phyloP scores from a whole-genome alignment of 2,113 vertebrate genomes.

The Xenopus laevis region DNA sequence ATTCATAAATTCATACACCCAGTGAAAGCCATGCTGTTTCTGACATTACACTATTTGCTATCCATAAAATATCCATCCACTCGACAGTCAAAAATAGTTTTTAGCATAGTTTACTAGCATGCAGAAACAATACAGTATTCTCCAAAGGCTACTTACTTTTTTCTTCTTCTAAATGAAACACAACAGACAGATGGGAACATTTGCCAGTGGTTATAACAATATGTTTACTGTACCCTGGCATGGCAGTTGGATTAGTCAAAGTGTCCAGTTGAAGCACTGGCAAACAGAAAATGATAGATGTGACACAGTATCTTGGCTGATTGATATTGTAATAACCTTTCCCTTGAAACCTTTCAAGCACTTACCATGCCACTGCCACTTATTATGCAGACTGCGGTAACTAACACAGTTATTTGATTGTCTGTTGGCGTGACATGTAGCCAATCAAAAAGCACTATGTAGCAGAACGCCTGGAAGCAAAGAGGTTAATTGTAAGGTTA shows the following conservation, averaged over 20 bases:
- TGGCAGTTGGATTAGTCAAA: constrained; percentile 27
- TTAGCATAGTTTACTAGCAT: not conserved
- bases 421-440: not conserved
- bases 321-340: constrained; percentile 37
- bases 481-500: constrained; percentile 44
- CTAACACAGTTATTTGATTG: not conserved
- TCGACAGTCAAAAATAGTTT: too few relatives aligned
- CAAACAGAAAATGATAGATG: constrained; percentile 19
- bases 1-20: too few relatives aligned
- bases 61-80: too few relatives aligned
- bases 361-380: not conserved
- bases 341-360: not conserved
- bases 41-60: too few relatives aligned
- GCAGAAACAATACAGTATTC: not conserved
- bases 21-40: too few relatives aligned
- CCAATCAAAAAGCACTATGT: not conserved
- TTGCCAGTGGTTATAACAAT: constrained; percentile 20
- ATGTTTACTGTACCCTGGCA: constrained; percentile 1
- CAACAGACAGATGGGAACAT: constrained; percentile 22
- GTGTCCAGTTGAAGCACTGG: not conserved
- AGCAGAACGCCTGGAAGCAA: not conserved
- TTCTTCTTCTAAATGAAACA: not conserved
- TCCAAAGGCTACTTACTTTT: not conserved
- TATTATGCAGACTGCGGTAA: not conserved
- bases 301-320: not conserved